Base-by-base conservation (phyloP, 2,888 invertebrate genomes). In the Drosophila flavopinicola region DNA sequence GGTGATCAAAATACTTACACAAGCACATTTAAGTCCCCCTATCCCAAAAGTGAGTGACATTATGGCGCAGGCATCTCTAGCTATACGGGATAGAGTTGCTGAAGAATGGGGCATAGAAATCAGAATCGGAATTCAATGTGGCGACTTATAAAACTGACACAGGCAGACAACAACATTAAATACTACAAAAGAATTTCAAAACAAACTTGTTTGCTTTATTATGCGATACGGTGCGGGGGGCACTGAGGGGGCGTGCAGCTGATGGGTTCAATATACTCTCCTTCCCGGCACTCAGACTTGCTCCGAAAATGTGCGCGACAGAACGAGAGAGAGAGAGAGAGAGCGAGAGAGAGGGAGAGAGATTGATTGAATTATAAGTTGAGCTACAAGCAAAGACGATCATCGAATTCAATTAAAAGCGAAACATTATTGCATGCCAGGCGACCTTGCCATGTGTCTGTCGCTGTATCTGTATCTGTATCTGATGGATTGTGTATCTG, bases 331-430 rank as follows among this genome's bases (percentile, higher is more conserved):
- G n/a, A n/a, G n/a, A n/a, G n/a, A n/a, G n/a, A n/a, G n/a, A n/a
- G n/a, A n/a, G n/a, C n/a, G n/a, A n/a, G n/a, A n/a, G n/a, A n/a
- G n/a, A n/a, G n/a, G n/a, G n/a, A n/a, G n/a, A 44, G 37, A 60
- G 66, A 78, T 82, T 78, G 85, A 85, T 85, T 78, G 67, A 85
- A 71, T 71, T 82, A 70, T 75, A 58, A 60, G 29, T 57, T 33
- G 39, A 29, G 54, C 20, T 20, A 35, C 47, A 42, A 6, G n/a
- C 7, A 11, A n/a, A 37, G 56, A 30, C 52, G 57, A 58, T 41
- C 53, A 39, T 29, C 33, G 59, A 58, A 58, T 71, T 75, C 52
- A 73, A 70, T 73, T 75, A 75, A 75, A 70, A 45, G 56, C 38
- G 58, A 64, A 64, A 64, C 56, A 59, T 39, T 47, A 33, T 58